These are phyloP conservation scores for Caenorhabditis virilis DNA, from an alignment of 2,888 invertebrate genomes.

Conservation along the genomic window DNA sequence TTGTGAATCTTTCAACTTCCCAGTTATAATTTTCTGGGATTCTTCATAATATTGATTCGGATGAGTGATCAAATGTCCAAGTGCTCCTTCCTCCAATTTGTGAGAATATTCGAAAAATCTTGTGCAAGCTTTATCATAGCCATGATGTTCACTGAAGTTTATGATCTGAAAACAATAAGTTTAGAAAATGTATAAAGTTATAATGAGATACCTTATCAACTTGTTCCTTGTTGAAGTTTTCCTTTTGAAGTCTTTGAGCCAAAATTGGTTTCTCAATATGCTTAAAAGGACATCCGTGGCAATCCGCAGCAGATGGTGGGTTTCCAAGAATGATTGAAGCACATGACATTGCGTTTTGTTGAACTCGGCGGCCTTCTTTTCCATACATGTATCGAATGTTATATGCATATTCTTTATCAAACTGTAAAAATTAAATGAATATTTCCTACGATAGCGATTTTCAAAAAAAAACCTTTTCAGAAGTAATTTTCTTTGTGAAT, in stretches of 20 bases:
- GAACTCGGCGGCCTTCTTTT: conserved; percentile 81
- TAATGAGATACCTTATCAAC: conserved; percentile 32
- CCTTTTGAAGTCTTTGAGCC: conserved; percentile 64
- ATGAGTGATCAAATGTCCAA: conserved; percentile 64
- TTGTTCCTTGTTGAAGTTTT: conserved; percentile 46
- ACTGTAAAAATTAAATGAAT: no score
- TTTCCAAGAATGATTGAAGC: conserved; percentile 80
- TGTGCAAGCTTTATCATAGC: conserved; percentile 64
- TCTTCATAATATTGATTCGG: conserved; percentile 67
- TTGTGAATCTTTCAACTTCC: no score
- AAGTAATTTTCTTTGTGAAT: conserved; percentile 80
- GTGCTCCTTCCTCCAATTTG: conserved; percentile 54
- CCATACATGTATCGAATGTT: conserved; percentile 91
- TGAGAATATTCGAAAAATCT: conserved; percentile 64
- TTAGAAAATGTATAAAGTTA: conserved; percentile 2
- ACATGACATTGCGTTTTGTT: conserved; percentile 78
- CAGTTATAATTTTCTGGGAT: conserved; percentile 53
- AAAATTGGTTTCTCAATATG: conserved; percentile 79
- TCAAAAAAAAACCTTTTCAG: conserved; percentile 76
- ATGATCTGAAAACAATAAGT: conserved; percentile 40
- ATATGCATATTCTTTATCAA: conserved; percentile 90
- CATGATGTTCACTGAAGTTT: conserved; percentile 30
- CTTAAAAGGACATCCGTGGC: conserved; percentile 91
- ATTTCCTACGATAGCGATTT: no score
- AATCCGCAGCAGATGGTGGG: conserved; percentile 78